Evolutionary conservation across 1,140 invertebrate genomes (phyloP).

Genomic region (Pomacea maculata): DNA sequence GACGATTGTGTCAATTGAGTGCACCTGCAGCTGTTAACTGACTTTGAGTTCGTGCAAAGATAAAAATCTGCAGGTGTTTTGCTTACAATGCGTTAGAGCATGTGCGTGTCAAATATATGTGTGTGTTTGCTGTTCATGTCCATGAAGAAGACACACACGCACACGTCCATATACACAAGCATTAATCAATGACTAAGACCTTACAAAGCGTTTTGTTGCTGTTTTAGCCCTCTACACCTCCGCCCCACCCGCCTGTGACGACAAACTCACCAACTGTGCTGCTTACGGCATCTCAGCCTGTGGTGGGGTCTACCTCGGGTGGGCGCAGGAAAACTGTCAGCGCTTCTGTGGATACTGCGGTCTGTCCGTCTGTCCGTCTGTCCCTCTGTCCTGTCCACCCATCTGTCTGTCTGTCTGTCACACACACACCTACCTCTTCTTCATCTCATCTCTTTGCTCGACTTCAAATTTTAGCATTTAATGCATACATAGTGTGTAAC

Average conservation of each 20-base stretch:
- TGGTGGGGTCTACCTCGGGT: constrained; percentile 33
- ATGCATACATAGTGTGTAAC: too few species aligned
- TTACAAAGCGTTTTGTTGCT: constrained; percentile 8
- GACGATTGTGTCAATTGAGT: too few species aligned
- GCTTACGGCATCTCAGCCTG: constrained; percentile 43
- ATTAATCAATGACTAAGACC: too few species aligned
- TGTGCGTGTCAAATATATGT: constrained; percentile 3
- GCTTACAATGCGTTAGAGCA: background rate
- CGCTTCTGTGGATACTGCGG: constrained; percentile 50
- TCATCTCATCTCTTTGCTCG: too few species aligned
- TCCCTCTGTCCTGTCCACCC: background rate
- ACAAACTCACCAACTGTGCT: constrained; percentile 39
- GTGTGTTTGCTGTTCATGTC: constrained; percentile 3
- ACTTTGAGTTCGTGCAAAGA: too few species aligned
- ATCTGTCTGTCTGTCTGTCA: background rate
- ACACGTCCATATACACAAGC: too few species aligned
- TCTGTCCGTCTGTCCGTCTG: background rate
- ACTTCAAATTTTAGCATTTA: too few species aligned
- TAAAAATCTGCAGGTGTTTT: too few species aligned
- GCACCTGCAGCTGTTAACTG: too few species aligned
- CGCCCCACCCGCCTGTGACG: constrained; percentile 39
- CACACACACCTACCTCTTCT: too few species aligned
- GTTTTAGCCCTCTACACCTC: constrained; percentile 33
- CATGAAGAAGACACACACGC: background rate
- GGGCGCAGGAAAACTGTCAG: constrained; percentile 44